Evolutionary conservation across 1,140 invertebrate species (phyloP).

Genomic region (Heliothis virescens): DNA sequence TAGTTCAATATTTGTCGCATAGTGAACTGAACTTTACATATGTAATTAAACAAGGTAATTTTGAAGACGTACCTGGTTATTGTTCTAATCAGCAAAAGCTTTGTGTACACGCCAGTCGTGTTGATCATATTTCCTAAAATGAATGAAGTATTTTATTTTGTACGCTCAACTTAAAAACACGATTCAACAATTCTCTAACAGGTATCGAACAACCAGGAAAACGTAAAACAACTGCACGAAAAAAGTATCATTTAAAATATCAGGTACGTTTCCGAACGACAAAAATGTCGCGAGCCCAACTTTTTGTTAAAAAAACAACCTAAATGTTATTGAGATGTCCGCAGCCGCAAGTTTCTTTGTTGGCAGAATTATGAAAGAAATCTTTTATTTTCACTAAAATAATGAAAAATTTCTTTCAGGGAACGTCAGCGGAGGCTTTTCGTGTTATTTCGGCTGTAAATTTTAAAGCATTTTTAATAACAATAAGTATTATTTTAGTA

Average conservation of each 20-base stretch:
- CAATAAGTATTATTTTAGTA: conserved; percentile 38
- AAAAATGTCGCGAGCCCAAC: neutral
- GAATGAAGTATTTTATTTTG: too few relatives aligned
- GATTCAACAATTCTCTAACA: neutral
- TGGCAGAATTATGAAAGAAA: conserved; percentile 39
- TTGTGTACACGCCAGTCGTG: too few relatives aligned
- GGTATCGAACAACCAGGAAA: neutral
- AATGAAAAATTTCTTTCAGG: conserved; percentile 43
- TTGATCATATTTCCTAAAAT: too few relatives aligned
- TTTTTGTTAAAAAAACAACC: conserved; percentile 31
- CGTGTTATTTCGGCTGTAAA: conserved; percentile 25
- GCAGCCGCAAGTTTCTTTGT: conserved; percentile 32
- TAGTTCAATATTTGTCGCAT: too few relatives aligned
- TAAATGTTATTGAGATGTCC: conserved; percentile 46
- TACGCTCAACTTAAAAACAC: neutral
- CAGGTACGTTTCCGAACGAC: conserved; percentile 23
- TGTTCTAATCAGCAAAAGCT: too few relatives aligned
- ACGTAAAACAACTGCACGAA: neutral
- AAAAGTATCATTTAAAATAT: conserved; percentile 28
- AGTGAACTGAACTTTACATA: too few relatives aligned
- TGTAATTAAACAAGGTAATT: too few relatives aligned
- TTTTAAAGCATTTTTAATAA: conserved; percentile 42
- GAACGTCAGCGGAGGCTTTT: conserved; percentile 21
- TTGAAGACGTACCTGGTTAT: too few relatives aligned
- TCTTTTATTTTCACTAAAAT: conserved; percentile 47